These are phyloP conservation scores for Branchellion lobata DNA, from an alignment of 2,888 invertebrate species.

Conservation along the genomic window DNA sequence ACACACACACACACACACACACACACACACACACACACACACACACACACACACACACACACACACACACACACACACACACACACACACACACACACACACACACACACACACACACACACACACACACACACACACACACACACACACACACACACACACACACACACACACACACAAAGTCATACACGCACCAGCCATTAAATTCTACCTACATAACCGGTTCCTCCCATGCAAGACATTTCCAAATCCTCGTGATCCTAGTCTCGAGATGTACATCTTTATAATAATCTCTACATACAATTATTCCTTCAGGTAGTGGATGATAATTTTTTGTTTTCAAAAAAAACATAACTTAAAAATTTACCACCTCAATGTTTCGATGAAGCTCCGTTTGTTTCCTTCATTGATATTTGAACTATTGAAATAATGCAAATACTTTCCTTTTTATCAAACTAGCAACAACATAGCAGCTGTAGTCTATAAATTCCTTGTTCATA, in stretches of 20 bases:
- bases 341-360: too few relatives aligned
- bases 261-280: background rate
- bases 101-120: slow-evolving; percentile 19
- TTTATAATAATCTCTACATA: background rate
- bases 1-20: slow-evolving; percentile 34
- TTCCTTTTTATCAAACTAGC: too few relatives aligned
- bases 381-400: too few relatives aligned
- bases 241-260: slow-evolving; percentile 2
- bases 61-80: slow-evolving; percentile 31
- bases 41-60: slow-evolving; percentile 32
- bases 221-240: slow-evolving; percentile 4
- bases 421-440: too few relatives aligned
- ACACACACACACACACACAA: background rate
- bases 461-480: too few relatives aligned
- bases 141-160: background rate
- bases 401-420: background rate
- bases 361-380: too few relatives aligned
- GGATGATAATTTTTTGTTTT: background rate
- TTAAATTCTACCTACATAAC: background rate
- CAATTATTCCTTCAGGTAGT: background rate
- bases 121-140: slow-evolving; percentile 23
- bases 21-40: slow-evolving; percentile 35
- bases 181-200: background rate
- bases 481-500: too few relatives aligned
- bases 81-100: slow-evolving; percentile 23